Percentiles rank a stretch among this genome's conserved stretches.
Conservation (phyloP, 2,113 vertebrate species). For the Catharus minimus region DNA sequence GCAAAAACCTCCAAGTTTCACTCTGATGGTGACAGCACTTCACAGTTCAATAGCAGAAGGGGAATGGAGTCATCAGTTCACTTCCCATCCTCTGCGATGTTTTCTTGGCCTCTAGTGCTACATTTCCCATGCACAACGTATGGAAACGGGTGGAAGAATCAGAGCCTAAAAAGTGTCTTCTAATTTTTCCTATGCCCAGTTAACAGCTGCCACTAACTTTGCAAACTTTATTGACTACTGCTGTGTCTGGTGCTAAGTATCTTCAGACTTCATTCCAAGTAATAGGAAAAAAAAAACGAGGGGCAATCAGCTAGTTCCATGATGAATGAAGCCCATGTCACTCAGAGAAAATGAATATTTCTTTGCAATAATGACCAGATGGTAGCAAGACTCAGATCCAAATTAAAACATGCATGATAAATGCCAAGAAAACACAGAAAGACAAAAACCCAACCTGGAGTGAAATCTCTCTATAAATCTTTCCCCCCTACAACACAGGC, state of each 20-base stretch:
- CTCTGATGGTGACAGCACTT: neutral
- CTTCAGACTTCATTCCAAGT: slow-evolving; percentile 68
- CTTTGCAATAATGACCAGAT: slow-evolving; percentile 88
- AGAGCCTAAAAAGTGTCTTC: neutral
- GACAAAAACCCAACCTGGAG: slow-evolving; percentile 85
- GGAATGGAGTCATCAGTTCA: neutral
- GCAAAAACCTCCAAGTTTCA: neutral
- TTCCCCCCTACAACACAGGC: slow-evolving; percentile 62
- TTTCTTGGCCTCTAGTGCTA: neutral
- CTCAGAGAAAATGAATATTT: slow-evolving; percentile 86
- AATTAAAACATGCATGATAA: slow-evolving; percentile 90
- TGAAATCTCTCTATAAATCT: slow-evolving; percentile 87
- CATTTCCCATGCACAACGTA: neutral
- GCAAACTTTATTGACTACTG: slow-evolving; percentile 41
- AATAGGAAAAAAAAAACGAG: slow-evolving; percentile 40
- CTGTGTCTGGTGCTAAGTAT: slow-evolving; percentile 11
- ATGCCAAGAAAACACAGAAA: slow-evolving; percentile 86
- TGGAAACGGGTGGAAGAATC: neutral
- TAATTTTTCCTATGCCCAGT: neutral
- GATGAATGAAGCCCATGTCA: slow-evolving; percentile 82
- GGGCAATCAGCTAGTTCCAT: slow-evolving; percentile 72
- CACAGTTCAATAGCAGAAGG: neutral
- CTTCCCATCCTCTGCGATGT: neutral
- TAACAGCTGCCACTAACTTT: slow-evolving; percentile 31
- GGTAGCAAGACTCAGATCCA: slow-evolving; percentile 84